Evolutionary conservation across 2,888 invertebrate species (phyloP).

Genomic region (Halictus ligatus): DNA sequence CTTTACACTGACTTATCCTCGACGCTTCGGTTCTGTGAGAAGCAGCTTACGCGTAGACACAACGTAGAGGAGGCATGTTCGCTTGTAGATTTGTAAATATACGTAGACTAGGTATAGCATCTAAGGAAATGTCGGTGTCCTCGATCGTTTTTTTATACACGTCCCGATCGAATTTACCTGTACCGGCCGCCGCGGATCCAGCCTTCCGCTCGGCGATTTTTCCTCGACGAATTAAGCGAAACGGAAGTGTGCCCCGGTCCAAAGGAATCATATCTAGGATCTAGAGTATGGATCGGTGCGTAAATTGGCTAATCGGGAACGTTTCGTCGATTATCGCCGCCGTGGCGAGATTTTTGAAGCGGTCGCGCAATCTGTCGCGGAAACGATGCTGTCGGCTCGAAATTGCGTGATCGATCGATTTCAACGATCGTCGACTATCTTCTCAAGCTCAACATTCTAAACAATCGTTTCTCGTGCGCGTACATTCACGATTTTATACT

Average conservation of each 20-base stretch:
- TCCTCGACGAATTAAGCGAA: not conserved
- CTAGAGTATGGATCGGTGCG: conserved; percentile 11
- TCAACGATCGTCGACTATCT: not conserved
- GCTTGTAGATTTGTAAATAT: conserved; percentile 75
- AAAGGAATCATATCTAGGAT: conserved; percentile 6
- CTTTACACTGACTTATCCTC: conserved; percentile 19
- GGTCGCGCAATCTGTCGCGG: not conserved
- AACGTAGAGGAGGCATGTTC: conserved; percentile 63
- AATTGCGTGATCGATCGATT: not conserved
- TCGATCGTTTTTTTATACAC: conserved; percentile 43
- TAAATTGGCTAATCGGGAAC: not conserved
- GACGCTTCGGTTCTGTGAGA: conserved; percentile 58
- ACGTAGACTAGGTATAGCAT: conserved; percentile 49
- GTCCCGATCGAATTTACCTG: conserved; percentile 5
- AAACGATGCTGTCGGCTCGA: not conserved
- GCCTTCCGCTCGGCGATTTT: not conserved
- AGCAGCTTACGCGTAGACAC: conserved; percentile 41
- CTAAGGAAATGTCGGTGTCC: conserved; percentile 63
- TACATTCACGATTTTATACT: not conserved
- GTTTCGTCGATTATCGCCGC: not conserved
- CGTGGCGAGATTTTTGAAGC: not conserved
- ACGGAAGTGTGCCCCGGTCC: not conserved
- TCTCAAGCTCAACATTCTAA: not conserved
- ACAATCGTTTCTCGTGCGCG: not conserved
- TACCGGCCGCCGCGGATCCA: not conserved